phyloP scores from a whole-genome alignment of 1,140 invertebrate genomes.

The Drosophila punjabiensis region DNA sequence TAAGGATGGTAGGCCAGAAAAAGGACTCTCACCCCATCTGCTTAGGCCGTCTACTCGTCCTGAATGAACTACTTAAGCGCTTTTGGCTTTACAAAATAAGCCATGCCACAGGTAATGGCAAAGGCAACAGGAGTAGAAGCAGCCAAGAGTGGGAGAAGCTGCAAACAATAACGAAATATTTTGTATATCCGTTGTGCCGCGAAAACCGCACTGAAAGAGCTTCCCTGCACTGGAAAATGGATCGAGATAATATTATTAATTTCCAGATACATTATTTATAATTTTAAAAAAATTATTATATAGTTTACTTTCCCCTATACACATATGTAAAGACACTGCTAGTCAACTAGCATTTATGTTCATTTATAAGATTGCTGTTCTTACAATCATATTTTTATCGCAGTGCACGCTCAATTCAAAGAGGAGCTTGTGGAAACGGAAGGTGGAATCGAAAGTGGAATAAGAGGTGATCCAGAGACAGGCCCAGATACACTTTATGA shows the following conservation, averaged over 20 bases:
- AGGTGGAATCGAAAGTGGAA: conserved; percentile 3
- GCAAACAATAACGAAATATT: conserved; percentile 69
- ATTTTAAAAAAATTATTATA: too few species aligned
- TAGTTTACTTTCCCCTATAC: not conserved
- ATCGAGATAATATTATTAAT: not conserved
- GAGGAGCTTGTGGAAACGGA: conserved; percentile 16
- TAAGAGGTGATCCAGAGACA: conserved; percentile 22
- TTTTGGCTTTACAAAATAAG: conserved; percentile 62
- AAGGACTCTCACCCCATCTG: conserved; percentile 22
- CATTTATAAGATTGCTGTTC: not conserved
- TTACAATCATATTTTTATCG: not conserved
- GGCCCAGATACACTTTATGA: conserved; percentile 50
- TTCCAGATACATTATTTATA: rapidly evolving
- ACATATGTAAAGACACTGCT: not conserved
- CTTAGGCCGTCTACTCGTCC: conserved; percentile 22
- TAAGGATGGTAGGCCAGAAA: conserved; percentile 2
- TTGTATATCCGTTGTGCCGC: conserved; percentile 42
- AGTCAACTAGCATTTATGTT: too few species aligned
- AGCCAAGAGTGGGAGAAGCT: conserved; percentile 14
- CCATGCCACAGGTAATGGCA: conserved; percentile 51
- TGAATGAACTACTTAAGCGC: conserved; percentile 72
- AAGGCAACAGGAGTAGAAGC: conserved; percentile 6
- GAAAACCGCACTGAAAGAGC: conserved; percentile 35
- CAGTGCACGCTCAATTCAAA: conserved; percentile 36
- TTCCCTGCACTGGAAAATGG: conserved; percentile 12